Evolutionary conservation across 2,888 invertebrate species (phyloP), one percentile per base, ranked within the genome.

Genomic region (Autographa gamma): DNA sequence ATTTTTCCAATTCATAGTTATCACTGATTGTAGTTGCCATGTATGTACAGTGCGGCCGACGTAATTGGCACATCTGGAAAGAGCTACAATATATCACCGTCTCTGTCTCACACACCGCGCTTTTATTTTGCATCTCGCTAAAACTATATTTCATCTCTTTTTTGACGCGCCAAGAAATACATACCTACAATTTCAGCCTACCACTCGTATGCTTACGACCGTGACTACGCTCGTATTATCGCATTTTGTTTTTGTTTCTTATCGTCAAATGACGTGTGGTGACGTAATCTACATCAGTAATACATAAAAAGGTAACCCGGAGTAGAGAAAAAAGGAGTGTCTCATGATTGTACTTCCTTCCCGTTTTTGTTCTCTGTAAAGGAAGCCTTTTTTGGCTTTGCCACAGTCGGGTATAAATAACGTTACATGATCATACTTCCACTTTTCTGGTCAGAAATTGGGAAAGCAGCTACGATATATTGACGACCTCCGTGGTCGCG

Each of bases 221-320:
- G 56, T 67, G 19, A 77, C 66, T 72, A 61, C 25, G 38, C 6
- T 38, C 58, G 48, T 63, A 77, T 72, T 66, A 16, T 73, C 52
- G 25, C 62, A 62, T 63, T 73, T 77, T 73, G 62, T 77, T 77
- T 56, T 66, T 48, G 34, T 19, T 19, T 18, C 73, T 67, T 77
- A 77, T 73, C 77, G 19, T 52, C 25, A 60, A 58, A 54, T 62
- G 38, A 54, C 71, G 72, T 71, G 19, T 58, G 18, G 3, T 13
- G 38, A 32, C 31, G 66, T 77, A 67, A 77, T 73, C 74, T 60
- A 77, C 77, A 65, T 65, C 2, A 54, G 11, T 18, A 9, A 25
- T 19, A 54, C 54, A 54, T 54, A 19, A 19, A 19, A 54, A 54
- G 13, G 19, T 54, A 19, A 19, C 19, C 54, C 19, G 54, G 7